Evolutionary conservation across 2,888 invertebrate genomes (phyloP), one percentile per base, ranked within the genome.

Genomic region (Hyppa rectilinea): DNA sequence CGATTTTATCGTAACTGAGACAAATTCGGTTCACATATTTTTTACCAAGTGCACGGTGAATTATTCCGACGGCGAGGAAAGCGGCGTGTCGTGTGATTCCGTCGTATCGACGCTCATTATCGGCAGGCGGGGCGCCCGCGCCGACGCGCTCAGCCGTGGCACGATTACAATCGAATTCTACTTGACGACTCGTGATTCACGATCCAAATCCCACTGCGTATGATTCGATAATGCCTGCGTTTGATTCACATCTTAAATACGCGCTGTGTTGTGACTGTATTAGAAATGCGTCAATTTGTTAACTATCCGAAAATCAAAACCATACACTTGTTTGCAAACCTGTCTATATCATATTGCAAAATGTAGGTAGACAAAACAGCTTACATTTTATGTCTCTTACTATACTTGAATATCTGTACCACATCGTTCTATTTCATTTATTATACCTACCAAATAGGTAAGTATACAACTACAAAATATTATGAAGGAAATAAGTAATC

Each of bases 141-240:
- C 78, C 50, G 85, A 85, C 83, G 88, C 93, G 88, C 88, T 90
- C 89, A 92, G 87, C 92, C 92, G 88, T 92, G 91, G 88, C 83
- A 86, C 89, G 89, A 91, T 92, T 90, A 91, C 91, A 92, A 92
- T 92, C 91, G 88, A 91, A 93, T 93, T 89, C 90, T 87, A 89
- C 88, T 89, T 90, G 92, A 93, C 91, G 90, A 92, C 87, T 94
- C 94, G 92, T 93, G 93, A 92, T 92, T 92, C 92, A 92, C 92
- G 93, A 91, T 88, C 86, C 85, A 88, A 89, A 88, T 88, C 89
- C 87, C 87, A 88, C 83, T 88, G 89, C 86, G 89, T 88, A 85
- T 90, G 88, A 88, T 89, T 89, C 85, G 85, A 88, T 87, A 87
- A 87, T 82, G 74, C 75, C 59, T 66, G 45, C 68, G 71, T 76